phyloP scores from a whole-genome alignment of 2,797 vertebrate genomes.

The Sebastes taczanowskii region DNA sequence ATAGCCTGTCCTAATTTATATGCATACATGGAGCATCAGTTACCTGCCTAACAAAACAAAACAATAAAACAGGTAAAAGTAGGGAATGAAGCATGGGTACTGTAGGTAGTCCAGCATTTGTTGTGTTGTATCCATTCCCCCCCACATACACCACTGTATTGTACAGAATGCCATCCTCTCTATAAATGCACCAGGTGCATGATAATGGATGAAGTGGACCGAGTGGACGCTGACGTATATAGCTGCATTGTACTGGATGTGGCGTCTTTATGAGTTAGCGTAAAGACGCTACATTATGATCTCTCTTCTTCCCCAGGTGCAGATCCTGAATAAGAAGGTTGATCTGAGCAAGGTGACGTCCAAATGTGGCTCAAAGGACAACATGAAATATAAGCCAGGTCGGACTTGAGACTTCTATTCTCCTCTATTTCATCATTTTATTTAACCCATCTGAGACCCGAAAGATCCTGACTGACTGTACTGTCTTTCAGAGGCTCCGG shows the following conservation, averaged over 20 bases:
- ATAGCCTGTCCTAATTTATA: background rate
- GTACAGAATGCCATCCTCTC: background rate
- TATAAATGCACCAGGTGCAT: slow-evolving; percentile 9
- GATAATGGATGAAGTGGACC: background rate
- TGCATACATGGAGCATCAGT: slow-evolving; percentile 8
- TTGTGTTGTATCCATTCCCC: background rate
- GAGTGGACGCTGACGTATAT: background rate
- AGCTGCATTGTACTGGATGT: background rate
- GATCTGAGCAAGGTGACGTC: slow-evolving; percentile 94
- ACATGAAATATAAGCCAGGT: slow-evolving; percentile 95
- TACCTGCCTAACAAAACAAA: background rate
- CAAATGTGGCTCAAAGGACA: slow-evolving; percentile 96
- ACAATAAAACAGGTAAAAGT: background rate
- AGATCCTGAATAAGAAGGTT: slow-evolving; percentile 95
- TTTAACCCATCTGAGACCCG: background rate
- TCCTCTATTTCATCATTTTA: background rate
- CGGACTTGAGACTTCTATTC: background rate
- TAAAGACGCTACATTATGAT: slow-evolving; percentile 6
- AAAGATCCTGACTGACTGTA: too few relatives aligned
- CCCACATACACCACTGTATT: background rate
- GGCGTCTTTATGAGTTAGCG: background rate
- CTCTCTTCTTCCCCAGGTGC: slow-evolving; percentile 81
- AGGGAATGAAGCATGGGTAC: background rate
- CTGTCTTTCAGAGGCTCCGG: too few relatives aligned
- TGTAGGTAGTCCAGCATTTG: background rate